Percentiles rank a stretch among this genome's conserved stretches.
Evolutionary conservation across 2,888 invertebrate species (phyloP).

Genomic region (Thereva nobilitata): DNA sequence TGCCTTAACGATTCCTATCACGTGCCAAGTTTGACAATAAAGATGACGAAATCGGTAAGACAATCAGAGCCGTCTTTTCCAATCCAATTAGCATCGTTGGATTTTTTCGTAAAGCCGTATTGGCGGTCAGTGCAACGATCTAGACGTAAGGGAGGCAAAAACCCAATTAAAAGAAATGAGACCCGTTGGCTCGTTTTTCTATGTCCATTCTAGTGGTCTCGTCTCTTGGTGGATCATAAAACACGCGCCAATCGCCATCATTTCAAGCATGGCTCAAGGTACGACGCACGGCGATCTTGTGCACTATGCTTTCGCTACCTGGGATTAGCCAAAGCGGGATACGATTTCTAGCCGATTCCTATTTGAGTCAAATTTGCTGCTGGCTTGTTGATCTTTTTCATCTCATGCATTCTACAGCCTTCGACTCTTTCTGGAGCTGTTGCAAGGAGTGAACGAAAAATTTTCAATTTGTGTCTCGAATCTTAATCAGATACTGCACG

Average conservation of each 20-base stretch:
- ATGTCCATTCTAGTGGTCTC: background rate
- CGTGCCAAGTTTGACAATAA: constrained; percentile 46
- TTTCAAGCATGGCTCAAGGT: constrained; percentile 28
- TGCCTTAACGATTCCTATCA: constrained; percentile 43
- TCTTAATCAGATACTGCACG: constrained; percentile 36
- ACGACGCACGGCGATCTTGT: constrained; percentile 24
- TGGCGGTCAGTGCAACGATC: constrained; percentile 23
- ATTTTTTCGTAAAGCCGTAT: constrained; percentile 23
- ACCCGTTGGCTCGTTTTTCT: constrained; percentile 39
- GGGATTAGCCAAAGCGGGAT: constrained; percentile 21
- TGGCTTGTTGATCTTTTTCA: background rate
- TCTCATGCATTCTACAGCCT: constrained; percentile 5
- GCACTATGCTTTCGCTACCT: constrained; percentile 23
- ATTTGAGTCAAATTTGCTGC: constrained; percentile 24
- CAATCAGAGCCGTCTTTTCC: constrained; percentile 41
- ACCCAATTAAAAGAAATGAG: constrained; percentile 42
- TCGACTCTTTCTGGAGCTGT: constrained; percentile 30
- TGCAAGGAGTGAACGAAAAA: constrained; percentile 42
- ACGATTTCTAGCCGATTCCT: constrained; percentile 29
- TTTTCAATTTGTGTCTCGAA: constrained; percentile 39
- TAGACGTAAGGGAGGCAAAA: constrained; percentile 34
- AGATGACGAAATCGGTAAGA: constrained; percentile 45
- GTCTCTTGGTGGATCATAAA: constrained; percentile 19
- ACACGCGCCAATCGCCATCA: constrained; percentile 28
- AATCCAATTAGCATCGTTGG: constrained; percentile 42